A percentile compares a stretch with the other conserved stretches of the same genome.
Conservation (phyloP, 1,140 invertebrate genomes). For the Orchesella cincta region DNA sequence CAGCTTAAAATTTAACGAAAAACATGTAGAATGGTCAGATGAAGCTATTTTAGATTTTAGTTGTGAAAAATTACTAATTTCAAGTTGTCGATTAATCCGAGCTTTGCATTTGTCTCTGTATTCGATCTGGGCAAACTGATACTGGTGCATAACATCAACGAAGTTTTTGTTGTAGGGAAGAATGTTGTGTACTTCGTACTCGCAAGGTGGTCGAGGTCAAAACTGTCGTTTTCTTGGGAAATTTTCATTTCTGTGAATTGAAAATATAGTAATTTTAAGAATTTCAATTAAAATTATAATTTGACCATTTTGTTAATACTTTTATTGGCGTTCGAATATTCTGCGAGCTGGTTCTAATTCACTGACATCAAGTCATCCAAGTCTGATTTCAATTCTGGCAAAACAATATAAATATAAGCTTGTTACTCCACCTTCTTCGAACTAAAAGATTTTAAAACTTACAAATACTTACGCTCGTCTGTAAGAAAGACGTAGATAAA, state of each 20-base stretch:
- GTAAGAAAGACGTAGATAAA: slow-evolving; percentile 65
- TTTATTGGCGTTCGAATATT: slow-evolving; percentile 65
- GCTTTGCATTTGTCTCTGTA: slow-evolving; percentile 68
- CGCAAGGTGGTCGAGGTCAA: slow-evolving; percentile 65
- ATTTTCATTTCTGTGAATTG: slow-evolving; percentile 55
- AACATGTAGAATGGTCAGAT: too few relatives aligned
- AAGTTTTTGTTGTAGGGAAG: slow-evolving; percentile 63
- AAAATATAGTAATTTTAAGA: neutral
- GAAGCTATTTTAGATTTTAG: too few relatives aligned
- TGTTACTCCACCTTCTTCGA: neutral
- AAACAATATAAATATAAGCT: too few relatives aligned
- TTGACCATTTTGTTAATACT: too few relatives aligned
- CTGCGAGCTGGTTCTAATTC: slow-evolving; percentile 65
- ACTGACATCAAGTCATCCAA: slow-evolving; percentile 66
- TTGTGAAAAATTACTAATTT: slow-evolving; percentile 59
- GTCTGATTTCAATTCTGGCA: slow-evolving; percentile 65
- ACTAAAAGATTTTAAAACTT: neutral
- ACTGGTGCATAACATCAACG: slow-evolving; percentile 67
- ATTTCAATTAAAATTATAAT: slow-evolving; percentile 14
- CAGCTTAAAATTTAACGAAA: slow-evolving; percentile 55
- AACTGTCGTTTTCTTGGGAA: too few relatives aligned
- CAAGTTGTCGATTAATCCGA: slow-evolving; percentile 65
- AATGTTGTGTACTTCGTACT: slow-evolving; percentile 67
- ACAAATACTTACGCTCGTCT: slow-evolving; percentile 64
- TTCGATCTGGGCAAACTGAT: slow-evolving; percentile 66